These are phyloP conservation scores for Sebastes alutus DNA, from an alignment of 2,797 vertebrate genomes.

Conservation along the genomic window DNA sequence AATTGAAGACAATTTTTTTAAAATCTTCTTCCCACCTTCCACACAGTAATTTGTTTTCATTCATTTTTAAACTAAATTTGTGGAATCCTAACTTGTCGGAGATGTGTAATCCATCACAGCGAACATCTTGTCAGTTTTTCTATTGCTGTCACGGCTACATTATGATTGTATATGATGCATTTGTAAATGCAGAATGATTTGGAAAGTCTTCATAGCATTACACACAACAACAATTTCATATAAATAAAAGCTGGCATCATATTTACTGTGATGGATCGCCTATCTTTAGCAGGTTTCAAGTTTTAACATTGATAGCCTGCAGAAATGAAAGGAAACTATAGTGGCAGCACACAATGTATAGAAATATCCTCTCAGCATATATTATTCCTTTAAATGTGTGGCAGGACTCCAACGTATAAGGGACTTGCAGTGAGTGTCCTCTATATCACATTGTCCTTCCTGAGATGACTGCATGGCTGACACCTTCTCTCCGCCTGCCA, in stretches of 20 bases:
- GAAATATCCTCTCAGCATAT: background rate
- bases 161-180: background rate
- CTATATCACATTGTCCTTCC: slow-evolving; percentile 13
- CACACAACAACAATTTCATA: background rate
- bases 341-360: background rate
- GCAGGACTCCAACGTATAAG: background rate
- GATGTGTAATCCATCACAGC: slow-evolving; percentile 29
- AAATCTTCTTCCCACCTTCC: background rate
- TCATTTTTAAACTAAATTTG: slow-evolving; percentile 16
- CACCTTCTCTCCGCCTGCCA: slow-evolving; percentile 4
- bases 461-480: slow-evolving; percentile 5
- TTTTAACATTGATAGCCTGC: background rate
- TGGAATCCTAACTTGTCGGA: background rate
- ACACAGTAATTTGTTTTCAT: background rate
- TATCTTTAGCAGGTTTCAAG: background rate
- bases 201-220: slow-evolving; percentile 8
- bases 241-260: slow-evolving; percentile 24
- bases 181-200: slow-evolving; percentile 15
- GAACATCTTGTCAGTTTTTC: slow-evolving; percentile 8
- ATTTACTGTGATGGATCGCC: slow-evolving; percentile 37
- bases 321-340: background rate
- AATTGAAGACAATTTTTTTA: background rate
- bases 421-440: slow-evolving; percentile 14
- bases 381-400: background rate
- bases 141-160: slow-evolving; percentile 6